Evolutionary conservation across 2,888 invertebrate genomes (phyloP).

Genomic region (Sphecodes monilicornis): DNA sequence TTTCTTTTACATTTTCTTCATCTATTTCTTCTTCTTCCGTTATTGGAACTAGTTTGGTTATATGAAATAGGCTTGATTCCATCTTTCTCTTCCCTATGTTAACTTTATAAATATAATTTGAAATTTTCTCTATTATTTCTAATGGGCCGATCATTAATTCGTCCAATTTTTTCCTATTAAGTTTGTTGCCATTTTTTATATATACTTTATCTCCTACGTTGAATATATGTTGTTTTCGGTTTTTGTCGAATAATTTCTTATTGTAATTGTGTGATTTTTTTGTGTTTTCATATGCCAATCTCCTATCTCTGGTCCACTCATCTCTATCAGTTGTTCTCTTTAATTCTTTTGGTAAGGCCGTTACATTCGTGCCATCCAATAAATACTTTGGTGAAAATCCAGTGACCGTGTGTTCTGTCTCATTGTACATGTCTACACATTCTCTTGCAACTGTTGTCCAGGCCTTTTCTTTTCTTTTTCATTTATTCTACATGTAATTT

Average conservation of each 20-base stretch:
- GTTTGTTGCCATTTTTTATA: too few relatives aligned
- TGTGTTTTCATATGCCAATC: background rate
- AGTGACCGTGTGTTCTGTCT: constrained; percentile 72
- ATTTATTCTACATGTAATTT: background rate
- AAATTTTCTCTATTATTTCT: too few relatives aligned
- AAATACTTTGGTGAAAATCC: constrained; percentile 71
- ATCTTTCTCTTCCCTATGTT: too few relatives aligned
- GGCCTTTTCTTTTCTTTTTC: background rate
- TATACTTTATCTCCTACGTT: too few relatives aligned
- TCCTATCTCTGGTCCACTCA: background rate
- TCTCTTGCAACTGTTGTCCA: constrained; percentile 20
- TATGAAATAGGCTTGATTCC: too few relatives aligned
- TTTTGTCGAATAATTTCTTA: constrained; percentile 2
- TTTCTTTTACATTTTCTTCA: too few relatives aligned
- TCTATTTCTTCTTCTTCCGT: too few relatives aligned
- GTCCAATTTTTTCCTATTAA: too few relatives aligned
- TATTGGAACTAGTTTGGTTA: too few relatives aligned
- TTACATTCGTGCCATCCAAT: constrained; percentile 63
- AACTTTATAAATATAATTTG: too few relatives aligned
- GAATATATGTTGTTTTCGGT: constrained; percentile 1
- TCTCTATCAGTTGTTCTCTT: background rate
- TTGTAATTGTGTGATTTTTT: background rate
- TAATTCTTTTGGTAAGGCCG: constrained; percentile 11
- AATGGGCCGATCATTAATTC: too few relatives aligned
- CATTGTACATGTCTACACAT: constrained; percentile 73